A percentile compares a stretch with the other conserved stretches of the same genome.
Evolutionary conservation across 2,888 invertebrate genomes (phyloP).

Genomic region (Eremobia ochroleuca): DNA sequence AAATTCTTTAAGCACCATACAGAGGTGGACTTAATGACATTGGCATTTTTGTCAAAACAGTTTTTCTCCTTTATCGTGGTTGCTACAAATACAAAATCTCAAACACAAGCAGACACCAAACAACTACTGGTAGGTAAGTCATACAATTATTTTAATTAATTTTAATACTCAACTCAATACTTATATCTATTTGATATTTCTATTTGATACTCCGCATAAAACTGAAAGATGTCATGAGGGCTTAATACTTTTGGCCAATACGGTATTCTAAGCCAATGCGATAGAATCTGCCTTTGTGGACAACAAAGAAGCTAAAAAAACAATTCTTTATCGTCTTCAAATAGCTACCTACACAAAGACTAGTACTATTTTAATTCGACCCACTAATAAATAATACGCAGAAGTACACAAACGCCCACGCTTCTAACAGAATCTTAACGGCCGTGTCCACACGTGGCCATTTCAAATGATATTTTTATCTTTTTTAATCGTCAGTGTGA

Average conservation of each 20-base stretch:
- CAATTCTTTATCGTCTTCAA: constrained; percentile 9
- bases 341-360: constrained; percentile 14
- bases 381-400: constrained; percentile 45
- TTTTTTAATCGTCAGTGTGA: constrained; percentile 71
- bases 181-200: too few species aligned
- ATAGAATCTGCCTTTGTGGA: not conserved
- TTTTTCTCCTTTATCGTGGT: not conserved
- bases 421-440: constrained; percentile 34
- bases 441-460: constrained; percentile 68
- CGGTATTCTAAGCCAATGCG: not conserved
- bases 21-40: not conserved
- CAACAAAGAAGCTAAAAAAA: constrained; percentile 19
- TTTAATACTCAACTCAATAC: too few species aligned
- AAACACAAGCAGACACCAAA: not conserved
- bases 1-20: too few species aligned
- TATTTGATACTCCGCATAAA: too few species aligned
- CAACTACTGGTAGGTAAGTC: not conserved
- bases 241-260: too few species aligned
- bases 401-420: constrained; percentile 57
- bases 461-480: constrained; percentile 73
- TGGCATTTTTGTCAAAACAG: not conserved
- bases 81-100: not conserved
- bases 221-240: too few species aligned
- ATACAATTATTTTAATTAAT: not conserved
- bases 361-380: constrained; percentile 37